Evolutionary conservation across 2,888 invertebrate species (phyloP).

Genomic region (Tenthredo distinguenda): DNA sequence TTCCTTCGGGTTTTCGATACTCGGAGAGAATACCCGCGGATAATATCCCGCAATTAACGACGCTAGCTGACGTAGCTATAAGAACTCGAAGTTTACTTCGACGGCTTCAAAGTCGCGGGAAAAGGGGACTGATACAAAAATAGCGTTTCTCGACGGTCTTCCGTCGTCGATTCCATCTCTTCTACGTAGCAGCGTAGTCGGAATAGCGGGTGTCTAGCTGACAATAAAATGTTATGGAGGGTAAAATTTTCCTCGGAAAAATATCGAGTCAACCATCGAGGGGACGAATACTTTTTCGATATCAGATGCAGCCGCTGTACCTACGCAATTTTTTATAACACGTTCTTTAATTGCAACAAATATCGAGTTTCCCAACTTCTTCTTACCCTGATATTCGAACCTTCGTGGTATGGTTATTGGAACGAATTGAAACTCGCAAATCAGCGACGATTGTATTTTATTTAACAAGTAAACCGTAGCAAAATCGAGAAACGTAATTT

Average conservation of each 20-base stretch:
- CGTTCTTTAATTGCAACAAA: background rate
- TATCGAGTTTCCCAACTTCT: background rate
- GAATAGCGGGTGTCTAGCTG: slow-evolving; percentile 23
- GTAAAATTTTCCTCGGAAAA: background rate
- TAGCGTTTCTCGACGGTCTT: slow-evolving; percentile 35
- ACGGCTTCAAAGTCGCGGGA: slow-evolving; percentile 16
- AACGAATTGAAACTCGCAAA: background rate
- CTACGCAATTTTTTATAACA: too few species aligned
- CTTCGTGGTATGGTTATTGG: background rate
- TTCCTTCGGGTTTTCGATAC: background rate
- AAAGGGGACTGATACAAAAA: slow-evolving; percentile 26
- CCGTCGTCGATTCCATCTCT: slow-evolving; percentile 17
- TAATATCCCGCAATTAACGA: slow-evolving; percentile 31
- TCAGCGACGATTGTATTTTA: background rate
- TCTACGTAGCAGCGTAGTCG: background rate
- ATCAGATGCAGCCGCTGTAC: too few species aligned
- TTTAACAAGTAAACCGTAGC: background rate
- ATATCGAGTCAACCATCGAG: background rate
- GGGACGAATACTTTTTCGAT: background rate
- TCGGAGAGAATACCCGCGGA: background rate
- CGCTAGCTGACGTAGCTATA: background rate
- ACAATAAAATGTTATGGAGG: slow-evolving; percentile 16
- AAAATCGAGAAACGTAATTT: slow-evolving; percentile 22
- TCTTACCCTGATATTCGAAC: background rate
- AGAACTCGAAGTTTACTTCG: background rate